These are phyloP conservation scores for Proterorhinus semilunaris DNA, from an alignment of 2,113 vertebrate genomes.

Conservation along the genomic window DNA sequence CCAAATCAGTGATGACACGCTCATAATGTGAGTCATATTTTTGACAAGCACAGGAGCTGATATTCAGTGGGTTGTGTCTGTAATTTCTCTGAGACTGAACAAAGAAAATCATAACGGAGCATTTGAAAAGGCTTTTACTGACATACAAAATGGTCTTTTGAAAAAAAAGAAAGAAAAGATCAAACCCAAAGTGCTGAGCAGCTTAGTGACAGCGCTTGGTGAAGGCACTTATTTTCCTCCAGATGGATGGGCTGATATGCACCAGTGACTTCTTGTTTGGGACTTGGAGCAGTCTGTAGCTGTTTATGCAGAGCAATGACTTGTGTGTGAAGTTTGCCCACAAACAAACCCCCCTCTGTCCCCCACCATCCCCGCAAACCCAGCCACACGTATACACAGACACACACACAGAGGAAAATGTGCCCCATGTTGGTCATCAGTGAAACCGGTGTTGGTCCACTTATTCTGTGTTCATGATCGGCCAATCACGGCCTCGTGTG, in stretches of 20 bases:
- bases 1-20: constrained; percentile 13
- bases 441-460: no score
- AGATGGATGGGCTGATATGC: constrained; percentile 44
- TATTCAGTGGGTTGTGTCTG: constrained; percentile 1
- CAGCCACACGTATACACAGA: no score
- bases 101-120: constrained; percentile 4
- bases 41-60: constrained; percentile 2
- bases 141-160: constrained; percentile 30
- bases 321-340: constrained; percentile 43
- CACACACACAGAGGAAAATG: no score
- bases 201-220: constrained; percentile 16
- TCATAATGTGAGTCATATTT: constrained; percentile 14
- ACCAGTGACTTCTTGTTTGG: constrained; percentile 44
- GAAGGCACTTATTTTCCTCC: constrained; percentile 23
- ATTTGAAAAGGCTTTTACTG: constrained; percentile 36
- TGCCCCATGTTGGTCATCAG: no score
- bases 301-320: constrained; percentile 33
- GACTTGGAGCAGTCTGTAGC: constrained; percentile 32
- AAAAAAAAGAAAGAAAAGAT: constrained; percentile 3
- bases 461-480: no score
- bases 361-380: no score
- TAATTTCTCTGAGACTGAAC: constrained; percentile 7
- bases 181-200: neutral
- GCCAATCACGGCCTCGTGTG: no score
- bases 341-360: constrained; percentile 4